phyloP scores from a whole-genome alignment of 2,888 invertebrate species.

The Calameuta pallipes region DNA sequence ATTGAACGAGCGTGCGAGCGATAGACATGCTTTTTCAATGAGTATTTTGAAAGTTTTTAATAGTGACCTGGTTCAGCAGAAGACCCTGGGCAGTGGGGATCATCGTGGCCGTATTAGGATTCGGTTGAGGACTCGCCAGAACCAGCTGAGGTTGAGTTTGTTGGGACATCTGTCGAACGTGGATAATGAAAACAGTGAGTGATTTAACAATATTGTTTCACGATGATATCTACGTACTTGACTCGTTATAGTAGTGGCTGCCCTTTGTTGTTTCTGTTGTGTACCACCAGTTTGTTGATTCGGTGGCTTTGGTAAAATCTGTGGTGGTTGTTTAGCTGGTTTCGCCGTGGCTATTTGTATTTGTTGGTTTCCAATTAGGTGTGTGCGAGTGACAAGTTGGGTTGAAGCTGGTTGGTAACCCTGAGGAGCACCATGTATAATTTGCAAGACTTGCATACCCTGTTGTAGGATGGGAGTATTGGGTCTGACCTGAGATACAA shows the following conservation, averaged over 20 bases:
- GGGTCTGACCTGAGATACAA: slow-evolving; percentile 53
- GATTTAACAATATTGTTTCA: not conserved
- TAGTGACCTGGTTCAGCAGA: slow-evolving; percentile 64
- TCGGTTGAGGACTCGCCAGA: slow-evolving; percentile 64
- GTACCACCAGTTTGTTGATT: slow-evolving; percentile 56
- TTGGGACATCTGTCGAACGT: slow-evolving; percentile 56
- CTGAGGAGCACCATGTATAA: slow-evolving; percentile 62
- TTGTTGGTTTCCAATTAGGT: slow-evolving; percentile 63
- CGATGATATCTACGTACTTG: slow-evolving; percentile 42
- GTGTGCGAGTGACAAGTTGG: slow-evolving; percentile 60
- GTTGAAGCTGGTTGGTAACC: slow-evolving; percentile 59
- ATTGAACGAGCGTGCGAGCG: slow-evolving; percentile 1
- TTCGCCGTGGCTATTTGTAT: slow-evolving; percentile 62
- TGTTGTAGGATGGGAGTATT: slow-evolving; percentile 63
- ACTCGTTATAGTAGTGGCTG: slow-evolving; percentile 62
- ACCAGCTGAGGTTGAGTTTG: slow-evolving; percentile 66
- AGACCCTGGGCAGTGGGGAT: slow-evolving; percentile 65
- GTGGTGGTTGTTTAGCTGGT: slow-evolving; percentile 69
- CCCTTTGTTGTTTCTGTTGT: slow-evolving; percentile 59
- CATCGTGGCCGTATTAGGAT: slow-evolving; percentile 62
- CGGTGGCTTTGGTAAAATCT: slow-evolving; percentile 74
- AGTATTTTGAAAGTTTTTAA: not conserved
- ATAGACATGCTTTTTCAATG: not conserved
- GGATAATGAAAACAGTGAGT: not conserved
- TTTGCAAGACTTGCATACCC: slow-evolving; percentile 65